A percentile compares a stretch with the other conserved stretches of the same genome.
Evolutionary conservation across 2,888 invertebrate species (phyloP).

Genomic region (Galerucella calmariensis): DNA sequence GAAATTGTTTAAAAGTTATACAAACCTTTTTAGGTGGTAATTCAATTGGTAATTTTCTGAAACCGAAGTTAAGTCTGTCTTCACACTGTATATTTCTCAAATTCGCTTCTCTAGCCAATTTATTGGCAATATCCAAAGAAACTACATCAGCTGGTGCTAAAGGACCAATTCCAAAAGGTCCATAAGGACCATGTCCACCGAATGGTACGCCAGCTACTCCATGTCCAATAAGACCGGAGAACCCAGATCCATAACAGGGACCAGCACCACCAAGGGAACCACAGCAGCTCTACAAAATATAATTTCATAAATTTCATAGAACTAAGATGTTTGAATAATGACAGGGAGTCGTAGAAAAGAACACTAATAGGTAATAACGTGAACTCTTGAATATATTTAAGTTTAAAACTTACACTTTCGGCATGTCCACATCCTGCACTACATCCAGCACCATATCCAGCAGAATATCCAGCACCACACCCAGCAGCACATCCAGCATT

Average conservation of each 20-base stretch:
- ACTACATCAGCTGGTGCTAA: conserved; percentile 66
- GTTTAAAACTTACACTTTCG: conserved; percentile 9
- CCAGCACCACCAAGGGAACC: conserved; percentile 6
- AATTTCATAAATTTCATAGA: not conserved
- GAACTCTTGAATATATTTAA: not conserved
- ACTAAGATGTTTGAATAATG: too few relatives aligned
- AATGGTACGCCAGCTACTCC: not conserved
- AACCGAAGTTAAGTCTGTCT: conserved; percentile 68
- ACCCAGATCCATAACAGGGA: conserved; percentile 10
- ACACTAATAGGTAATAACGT: too few relatives aligned
- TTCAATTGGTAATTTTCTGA: conserved; percentile 65
- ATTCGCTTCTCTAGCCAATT: conserved; percentile 61
- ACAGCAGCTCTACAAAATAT: conserved; percentile 12
- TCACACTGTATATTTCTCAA: conserved; percentile 61
- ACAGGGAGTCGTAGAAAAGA: too few relatives aligned
- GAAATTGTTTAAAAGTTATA: too few relatives aligned
- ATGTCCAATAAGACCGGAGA: conserved; percentile 7
- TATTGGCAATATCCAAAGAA: conserved; percentile 65
- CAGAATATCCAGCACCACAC: conserved; percentile 40
- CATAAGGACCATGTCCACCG: not conserved
- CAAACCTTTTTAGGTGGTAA: conserved; percentile 45
- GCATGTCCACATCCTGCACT: not conserved
- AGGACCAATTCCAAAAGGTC: conserved; percentile 13
- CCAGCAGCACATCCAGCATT: too few relatives aligned
- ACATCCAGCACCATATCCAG: conserved; percentile 39